These are phyloP conservation scores for Sapayoa aenigma DNA, from an alignment of 2,113 vertebrate genomes.

Conservation along the genomic window DNA sequence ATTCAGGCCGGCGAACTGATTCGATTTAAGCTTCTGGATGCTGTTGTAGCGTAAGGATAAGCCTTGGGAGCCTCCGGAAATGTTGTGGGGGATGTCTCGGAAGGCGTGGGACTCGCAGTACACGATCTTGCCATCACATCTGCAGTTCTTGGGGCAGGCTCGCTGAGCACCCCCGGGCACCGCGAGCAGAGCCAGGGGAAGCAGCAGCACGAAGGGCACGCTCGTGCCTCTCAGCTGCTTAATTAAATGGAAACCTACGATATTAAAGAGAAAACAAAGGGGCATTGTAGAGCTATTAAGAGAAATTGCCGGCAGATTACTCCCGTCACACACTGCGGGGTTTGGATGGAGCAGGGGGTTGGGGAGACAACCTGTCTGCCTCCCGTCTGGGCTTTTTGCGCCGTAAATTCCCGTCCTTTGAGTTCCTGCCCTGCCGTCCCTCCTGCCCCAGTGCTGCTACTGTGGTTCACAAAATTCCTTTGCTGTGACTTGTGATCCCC, in stretches of 20 bases:
- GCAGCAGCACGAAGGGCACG: conserved; percentile 72
- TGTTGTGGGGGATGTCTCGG: conserved; percentile 90
- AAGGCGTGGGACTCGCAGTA: conserved; percentile 98
- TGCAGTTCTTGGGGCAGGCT: conserved; percentile 91
- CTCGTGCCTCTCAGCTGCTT: conserved; percentile 81
- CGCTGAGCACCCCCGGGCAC: conserved; percentile 84
- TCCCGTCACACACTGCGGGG: background rate
- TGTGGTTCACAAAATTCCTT: background rate
- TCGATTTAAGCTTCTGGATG: conserved; percentile 87
- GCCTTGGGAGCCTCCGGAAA: conserved; percentile 92
- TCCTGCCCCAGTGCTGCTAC: background rate
- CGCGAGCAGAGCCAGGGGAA: conserved; percentile 81
- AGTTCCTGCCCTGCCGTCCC: background rate
- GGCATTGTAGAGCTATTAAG: conserved; percentile 18
- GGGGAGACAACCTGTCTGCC: background rate
- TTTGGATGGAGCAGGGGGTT: background rate
- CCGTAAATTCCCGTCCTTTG: background rate
- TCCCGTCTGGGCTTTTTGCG: background rate
- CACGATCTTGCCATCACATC: conserved; percentile 97
- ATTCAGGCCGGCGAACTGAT: conserved; percentile 91
- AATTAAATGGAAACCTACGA: conserved; percentile 75
- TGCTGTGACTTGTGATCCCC: background rate
- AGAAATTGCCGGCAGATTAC: background rate
- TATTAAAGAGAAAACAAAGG: conserved; percentile 55
- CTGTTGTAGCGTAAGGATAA: conserved; percentile 97